These are phyloP conservation scores for Anthoscopus minutus DNA, from an alignment of 2,113 vertebrate species.

Conservation along the genomic window DNA sequence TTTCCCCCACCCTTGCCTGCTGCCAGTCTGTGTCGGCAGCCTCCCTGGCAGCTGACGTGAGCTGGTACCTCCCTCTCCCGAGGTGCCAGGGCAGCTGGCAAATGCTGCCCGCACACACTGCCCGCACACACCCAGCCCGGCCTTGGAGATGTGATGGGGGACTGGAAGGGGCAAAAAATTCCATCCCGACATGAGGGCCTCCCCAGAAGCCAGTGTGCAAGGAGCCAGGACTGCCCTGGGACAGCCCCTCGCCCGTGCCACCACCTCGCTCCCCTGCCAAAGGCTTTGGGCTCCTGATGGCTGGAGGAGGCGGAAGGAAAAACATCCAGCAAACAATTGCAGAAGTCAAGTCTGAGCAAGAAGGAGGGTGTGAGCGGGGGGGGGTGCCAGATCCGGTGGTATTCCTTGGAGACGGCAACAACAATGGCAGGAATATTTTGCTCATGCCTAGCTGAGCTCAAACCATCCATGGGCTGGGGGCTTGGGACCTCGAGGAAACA, in stretches of 20 bases:
- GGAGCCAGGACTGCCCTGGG: neutral
- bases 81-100: neutral
- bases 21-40: neutral
- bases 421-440: slow-evolving; percentile 28
- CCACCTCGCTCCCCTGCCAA: neutral
- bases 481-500: neutral
- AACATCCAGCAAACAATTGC: slow-evolving; percentile 39
- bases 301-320: slow-evolving; percentile 58
- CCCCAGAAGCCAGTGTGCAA: rapidly evolving
- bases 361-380: slow-evolving; percentile 33
- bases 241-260: rapidly evolving
- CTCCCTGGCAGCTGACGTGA: neutral
- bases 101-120: neutral
- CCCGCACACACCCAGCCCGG: neutral
- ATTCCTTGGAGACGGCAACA: slow-evolving; percentile 20
- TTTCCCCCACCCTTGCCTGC: rapidly evolving
- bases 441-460: neutral
- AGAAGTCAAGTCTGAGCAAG: slow-evolving; percentile 64
- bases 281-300: slow-evolving; percentile 3
- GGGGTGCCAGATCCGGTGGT: neutral
- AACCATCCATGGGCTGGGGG: neutral
- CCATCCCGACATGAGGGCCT: rapidly evolving
- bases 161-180: neutral
- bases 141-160: rapidly evolving
- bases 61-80: neutral